phyloP scores from a whole-genome alignment of 2,888 invertebrate genomes.

The Apodemia duryi region DNA sequence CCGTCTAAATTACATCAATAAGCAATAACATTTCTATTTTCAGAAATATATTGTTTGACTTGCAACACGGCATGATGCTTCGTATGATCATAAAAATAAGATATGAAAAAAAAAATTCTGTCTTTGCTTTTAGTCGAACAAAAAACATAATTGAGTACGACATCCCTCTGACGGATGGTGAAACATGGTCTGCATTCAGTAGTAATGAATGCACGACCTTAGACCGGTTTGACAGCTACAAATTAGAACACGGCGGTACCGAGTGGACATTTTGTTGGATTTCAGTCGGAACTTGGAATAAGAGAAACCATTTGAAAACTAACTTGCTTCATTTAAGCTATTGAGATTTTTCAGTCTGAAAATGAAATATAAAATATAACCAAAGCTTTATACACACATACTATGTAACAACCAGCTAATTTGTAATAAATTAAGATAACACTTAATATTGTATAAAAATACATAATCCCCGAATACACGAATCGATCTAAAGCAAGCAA shows the following conservation, averaged over 20 bases:
- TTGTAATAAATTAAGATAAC: too few relatives aligned
- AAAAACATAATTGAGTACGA: constrained; percentile 36
- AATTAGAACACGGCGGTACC: constrained; percentile 39
- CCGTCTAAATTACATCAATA: too few relatives aligned
- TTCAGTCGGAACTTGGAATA: not conserved
- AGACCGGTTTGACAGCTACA: constrained; percentile 44
- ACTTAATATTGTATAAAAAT: too few relatives aligned
- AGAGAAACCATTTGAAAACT: constrained; percentile 3
- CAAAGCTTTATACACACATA: too few relatives aligned
- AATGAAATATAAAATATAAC: not conserved
- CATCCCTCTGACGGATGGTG: constrained; percentile 36
- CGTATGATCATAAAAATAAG: not conserved
- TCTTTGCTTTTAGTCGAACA: constrained; percentile 39
- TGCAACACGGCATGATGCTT: not conserved
- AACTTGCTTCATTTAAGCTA: constrained; percentile 2
- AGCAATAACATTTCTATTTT: too few relatives aligned
- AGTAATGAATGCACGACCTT: constrained; percentile 45
- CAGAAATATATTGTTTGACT: too few relatives aligned
- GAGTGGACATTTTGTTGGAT: constrained; percentile 27
- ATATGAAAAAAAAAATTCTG: not conserved
- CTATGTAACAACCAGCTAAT: too few relatives aligned
- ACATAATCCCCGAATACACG: too few relatives aligned
- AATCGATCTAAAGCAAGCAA: too few relatives aligned
- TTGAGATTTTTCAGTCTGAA: not conserved
- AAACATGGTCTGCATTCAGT: constrained; percentile 43